phyloP scores from a whole-genome alignment of 1,140 invertebrate genomes.

The Phthorimaea operculella region DNA sequence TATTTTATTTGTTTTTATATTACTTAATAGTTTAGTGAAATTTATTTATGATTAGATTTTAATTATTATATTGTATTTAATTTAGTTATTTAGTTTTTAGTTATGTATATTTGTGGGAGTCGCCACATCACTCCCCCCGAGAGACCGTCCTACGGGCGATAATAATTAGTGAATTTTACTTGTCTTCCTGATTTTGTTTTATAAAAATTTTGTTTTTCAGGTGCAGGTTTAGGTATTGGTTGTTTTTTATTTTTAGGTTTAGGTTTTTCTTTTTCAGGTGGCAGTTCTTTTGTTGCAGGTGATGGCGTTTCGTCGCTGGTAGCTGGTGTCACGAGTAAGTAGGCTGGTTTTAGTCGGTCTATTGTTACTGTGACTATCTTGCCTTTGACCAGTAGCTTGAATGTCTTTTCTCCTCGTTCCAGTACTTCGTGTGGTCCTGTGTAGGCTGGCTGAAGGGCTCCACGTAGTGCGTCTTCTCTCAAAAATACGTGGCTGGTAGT shows the following conservation, averaged over 20 bases:
- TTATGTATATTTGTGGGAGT: background rate
- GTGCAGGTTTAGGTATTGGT: background rate
- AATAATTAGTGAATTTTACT: conserved; percentile 7
- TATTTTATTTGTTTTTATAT: too few relatives aligned
- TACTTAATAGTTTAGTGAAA: too few relatives aligned
- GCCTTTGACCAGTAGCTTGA: conserved; percentile 4
- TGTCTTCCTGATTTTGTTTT: conserved; percentile 6
- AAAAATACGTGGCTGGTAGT: background rate
- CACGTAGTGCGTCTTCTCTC: conserved; percentile 52
- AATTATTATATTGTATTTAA: too few relatives aligned
- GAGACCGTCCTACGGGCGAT: conserved; percentile 9
- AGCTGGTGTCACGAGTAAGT: background rate
- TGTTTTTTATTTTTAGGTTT: background rate
- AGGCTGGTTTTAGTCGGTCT: conserved; percentile 33
- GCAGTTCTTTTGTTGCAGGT: background rate
- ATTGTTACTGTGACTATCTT: conserved; percentile 3
- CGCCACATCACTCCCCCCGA: conserved; percentile 2
- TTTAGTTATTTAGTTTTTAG: too few relatives aligned
- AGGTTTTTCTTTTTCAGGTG: background rate
- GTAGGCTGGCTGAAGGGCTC: conserved; percentile 57
- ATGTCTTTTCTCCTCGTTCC: conserved; percentile 36
- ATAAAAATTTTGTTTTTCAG: background rate
- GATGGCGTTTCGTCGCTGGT: background rate
- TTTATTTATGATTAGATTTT: too few relatives aligned
- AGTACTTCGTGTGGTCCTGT: conserved; percentile 57